Evolutionary conservation across 2,113 vertebrate species (phyloP).

Genomic region (Elachura formosa): DNA sequence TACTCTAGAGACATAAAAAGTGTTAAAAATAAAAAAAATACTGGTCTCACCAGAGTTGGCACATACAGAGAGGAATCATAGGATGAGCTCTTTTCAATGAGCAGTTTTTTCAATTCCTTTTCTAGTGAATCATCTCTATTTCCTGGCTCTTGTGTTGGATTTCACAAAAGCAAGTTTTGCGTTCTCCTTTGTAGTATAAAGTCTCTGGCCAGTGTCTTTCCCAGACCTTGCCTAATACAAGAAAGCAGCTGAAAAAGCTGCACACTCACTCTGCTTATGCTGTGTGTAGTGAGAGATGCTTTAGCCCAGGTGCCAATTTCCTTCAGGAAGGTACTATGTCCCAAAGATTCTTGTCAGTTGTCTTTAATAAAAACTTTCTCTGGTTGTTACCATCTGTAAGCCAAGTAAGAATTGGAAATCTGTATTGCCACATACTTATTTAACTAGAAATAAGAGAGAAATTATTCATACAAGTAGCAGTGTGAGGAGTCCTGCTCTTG

Average conservation of each 20-base stretch:
- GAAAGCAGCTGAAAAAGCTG: background rate
- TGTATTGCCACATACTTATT: background rate
- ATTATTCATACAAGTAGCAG: background rate
- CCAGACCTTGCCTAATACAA: background rate
- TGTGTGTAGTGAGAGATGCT: background rate
- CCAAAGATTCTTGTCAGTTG: background rate
- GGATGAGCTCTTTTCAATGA: background rate
- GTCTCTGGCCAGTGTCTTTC: background rate
- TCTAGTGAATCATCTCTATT: background rate
- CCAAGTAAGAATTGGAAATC: background rate
- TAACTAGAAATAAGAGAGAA: background rate
- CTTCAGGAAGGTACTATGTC: background rate
- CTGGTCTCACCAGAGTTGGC: background rate
- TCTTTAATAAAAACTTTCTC: accelerated
- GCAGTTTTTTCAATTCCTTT: background rate
- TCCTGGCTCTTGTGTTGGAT: background rate
- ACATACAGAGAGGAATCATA: background rate
- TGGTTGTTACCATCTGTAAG: background rate
- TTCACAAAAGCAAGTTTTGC: background rate
- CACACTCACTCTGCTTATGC: background rate
- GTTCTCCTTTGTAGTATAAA: background rate
- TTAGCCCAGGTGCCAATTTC: background rate
- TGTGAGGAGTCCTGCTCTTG: background rate
- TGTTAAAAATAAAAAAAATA: background rate
- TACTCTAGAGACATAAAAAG: background rate